These are phyloP conservation scores for Ia io DNA, from an alignment of 2,113 vertebrate species.

Conservation along the genomic window DNA sequence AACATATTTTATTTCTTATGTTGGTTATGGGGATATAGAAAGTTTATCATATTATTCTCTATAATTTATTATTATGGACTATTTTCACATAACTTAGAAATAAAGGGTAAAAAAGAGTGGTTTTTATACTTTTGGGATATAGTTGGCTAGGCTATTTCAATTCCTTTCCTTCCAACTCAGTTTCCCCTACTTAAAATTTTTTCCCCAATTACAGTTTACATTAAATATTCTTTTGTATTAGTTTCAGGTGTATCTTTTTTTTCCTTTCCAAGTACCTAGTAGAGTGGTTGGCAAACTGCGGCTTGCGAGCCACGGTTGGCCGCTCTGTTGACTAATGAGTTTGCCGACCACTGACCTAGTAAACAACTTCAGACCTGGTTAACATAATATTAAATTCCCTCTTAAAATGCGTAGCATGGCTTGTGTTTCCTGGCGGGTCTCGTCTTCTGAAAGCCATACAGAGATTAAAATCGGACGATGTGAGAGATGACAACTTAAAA, in stretches of 20 bases:
- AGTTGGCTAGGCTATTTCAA: not conserved
- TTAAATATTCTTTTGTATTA: not conserved
- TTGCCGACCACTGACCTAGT: not conserved
- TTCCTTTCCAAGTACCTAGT: not conserved
- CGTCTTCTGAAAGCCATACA: not conserved
- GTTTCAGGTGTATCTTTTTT: not conserved
- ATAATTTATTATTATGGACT: not conserved
- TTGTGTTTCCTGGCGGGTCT: not conserved
- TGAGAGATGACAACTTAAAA: not conserved
- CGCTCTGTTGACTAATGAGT: too few species aligned
- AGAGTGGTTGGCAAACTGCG: not conserved
- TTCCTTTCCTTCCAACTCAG: not conserved
- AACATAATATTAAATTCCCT: not conserved
- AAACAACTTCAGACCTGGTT: not conserved
- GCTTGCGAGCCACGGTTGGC: too few species aligned
- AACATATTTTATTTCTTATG: not conserved
- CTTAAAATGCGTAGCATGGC: not conserved
- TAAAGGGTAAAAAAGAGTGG: not conserved
- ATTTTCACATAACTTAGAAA: slow-evolving; percentile 9
- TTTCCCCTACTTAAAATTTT: not conserved
- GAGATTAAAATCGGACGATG: not conserved
- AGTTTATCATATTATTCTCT: not conserved
- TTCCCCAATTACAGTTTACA: not conserved
- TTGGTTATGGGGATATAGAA: not conserved
- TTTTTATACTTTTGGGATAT: not conserved